phyloP scores from a whole-genome alignment of 2,888 invertebrate species.

The Conistra vaccinii region DNA sequence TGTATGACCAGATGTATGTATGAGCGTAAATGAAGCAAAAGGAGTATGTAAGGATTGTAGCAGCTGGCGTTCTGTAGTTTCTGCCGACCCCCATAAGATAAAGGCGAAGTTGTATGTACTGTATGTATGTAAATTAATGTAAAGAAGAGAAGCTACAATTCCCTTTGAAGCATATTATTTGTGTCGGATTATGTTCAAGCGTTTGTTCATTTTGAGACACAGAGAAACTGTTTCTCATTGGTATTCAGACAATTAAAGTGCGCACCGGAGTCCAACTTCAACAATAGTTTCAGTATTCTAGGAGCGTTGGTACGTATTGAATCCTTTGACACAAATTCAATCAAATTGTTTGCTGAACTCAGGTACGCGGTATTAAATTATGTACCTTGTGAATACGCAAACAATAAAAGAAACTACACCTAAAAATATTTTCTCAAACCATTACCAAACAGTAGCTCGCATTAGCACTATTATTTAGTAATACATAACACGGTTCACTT shows the following conservation, averaged over 20 bases:
- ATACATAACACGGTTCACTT: background rate
- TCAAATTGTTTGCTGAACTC: conserved; percentile 12
- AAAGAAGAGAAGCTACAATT: background rate
- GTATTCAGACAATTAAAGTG: conserved; percentile 45
- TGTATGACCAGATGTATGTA: background rate
- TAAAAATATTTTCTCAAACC: background rate
- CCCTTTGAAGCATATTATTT: conserved; percentile 16
- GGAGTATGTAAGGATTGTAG: background rate
- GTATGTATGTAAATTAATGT: background rate
- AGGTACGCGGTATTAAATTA: background rate
- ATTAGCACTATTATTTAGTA: background rate
- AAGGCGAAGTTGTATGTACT: too few species aligned
- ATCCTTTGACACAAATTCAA: conserved; percentile 33
- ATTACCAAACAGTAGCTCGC: background rate
- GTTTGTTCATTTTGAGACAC: conserved; percentile 29
- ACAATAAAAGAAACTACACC: background rate
- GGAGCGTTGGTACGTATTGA: conserved; percentile 11
- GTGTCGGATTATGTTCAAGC: conserved; percentile 23
- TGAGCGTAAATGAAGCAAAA: background rate
- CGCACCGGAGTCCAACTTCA: background rate
- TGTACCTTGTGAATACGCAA: background rate
- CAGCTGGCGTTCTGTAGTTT: too few species aligned
- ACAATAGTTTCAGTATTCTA: conserved; percentile 40
- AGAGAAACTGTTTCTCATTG: conserved; percentile 38
- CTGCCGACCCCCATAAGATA: background rate